These are phyloP conservation scores for Poeciliopsis turrubarensis DNA, from an alignment of 2,113 vertebrate species.

Conservation along the genomic window DNA sequence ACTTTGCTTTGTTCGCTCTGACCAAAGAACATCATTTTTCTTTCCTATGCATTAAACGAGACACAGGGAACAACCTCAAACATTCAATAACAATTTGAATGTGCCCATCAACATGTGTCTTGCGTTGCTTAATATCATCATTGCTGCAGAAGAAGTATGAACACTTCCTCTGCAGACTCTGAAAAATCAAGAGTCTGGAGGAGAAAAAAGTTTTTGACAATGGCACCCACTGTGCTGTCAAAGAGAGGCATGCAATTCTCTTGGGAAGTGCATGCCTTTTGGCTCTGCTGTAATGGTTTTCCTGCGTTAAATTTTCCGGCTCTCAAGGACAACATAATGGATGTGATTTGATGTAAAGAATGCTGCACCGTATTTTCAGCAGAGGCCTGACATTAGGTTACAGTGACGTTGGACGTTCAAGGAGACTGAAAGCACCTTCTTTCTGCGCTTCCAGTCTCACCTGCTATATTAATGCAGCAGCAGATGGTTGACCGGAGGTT, in stretches of 20 bases:
- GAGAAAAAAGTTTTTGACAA: conserved; percentile 54
- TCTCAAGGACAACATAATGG: conserved; percentile 70
- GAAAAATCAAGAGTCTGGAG: conserved; percentile 38
- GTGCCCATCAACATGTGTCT: background rate
- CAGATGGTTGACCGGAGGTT: conserved; percentile 71
- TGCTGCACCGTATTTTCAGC: conserved; percentile 52
- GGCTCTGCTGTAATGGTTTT: conserved; percentile 68
- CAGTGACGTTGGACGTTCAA: conserved; percentile 36
- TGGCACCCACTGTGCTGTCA: conserved; percentile 57
- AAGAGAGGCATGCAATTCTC: conserved; percentile 61
- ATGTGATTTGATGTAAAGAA: conserved; percentile 65
- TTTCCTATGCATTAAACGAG: conserved; percentile 7
- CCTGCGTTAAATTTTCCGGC: conserved; percentile 66
- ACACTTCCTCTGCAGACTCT: conserved; percentile 11
- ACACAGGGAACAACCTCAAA: conserved; percentile 24
- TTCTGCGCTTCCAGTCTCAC: conserved; percentile 36
- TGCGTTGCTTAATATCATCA: conserved; percentile 17
- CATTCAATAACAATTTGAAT: conserved; percentile 2
- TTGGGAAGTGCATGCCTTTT: conserved; percentile 62
- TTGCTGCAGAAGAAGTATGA: conserved; percentile 43
- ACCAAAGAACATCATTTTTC: background rate
- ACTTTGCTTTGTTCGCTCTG: background rate
- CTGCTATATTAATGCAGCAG: conserved; percentile 58
- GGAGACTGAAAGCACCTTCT: conserved; percentile 23
- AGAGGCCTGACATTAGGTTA: conserved; percentile 52